Evolutionary conservation across 2,113 vertebrate genomes (phyloP).

Genomic region (Lophotis ruficrista): DNA sequence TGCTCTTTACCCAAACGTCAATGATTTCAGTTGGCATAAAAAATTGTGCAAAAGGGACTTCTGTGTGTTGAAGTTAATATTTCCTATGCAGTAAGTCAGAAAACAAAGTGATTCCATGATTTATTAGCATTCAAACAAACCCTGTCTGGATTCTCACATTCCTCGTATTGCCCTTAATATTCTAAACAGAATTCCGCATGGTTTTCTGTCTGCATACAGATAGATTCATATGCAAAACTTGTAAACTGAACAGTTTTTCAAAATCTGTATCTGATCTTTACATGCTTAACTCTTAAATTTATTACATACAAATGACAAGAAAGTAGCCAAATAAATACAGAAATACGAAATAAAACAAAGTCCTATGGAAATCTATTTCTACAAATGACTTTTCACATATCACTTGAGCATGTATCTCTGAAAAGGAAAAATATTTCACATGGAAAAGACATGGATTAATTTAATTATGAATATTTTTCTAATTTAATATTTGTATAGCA

Average conservation of each 20-base stretch:
- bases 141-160: conserved; percentile 15
- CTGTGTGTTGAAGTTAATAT: not conserved
- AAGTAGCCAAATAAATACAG: conserved; percentile 1
- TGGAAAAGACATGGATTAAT: not conserved
- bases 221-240: not conserved
- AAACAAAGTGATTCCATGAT: conserved; percentile 51
- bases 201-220: conserved; percentile 40
- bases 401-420: not conserved
- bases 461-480: not conserved
- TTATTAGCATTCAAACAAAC: conserved; percentile 69
- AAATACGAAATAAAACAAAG: conserved; percentile 1
- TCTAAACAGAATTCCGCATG: not conserved
- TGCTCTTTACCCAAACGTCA: not conserved
- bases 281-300: not conserved
- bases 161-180: conserved; percentile 13
- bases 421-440: not conserved
- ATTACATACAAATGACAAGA: not conserved
- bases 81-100: not conserved
- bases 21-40: not conserved
- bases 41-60: not conserved
- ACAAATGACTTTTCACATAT: not conserved
- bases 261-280: not conserved
- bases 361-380: not conserved
- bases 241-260: not conserved
- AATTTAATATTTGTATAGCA: not conserved